Conservation (phyloP, 2,113 vertebrate genomes). For the Oryzias curvinotus region DNA sequence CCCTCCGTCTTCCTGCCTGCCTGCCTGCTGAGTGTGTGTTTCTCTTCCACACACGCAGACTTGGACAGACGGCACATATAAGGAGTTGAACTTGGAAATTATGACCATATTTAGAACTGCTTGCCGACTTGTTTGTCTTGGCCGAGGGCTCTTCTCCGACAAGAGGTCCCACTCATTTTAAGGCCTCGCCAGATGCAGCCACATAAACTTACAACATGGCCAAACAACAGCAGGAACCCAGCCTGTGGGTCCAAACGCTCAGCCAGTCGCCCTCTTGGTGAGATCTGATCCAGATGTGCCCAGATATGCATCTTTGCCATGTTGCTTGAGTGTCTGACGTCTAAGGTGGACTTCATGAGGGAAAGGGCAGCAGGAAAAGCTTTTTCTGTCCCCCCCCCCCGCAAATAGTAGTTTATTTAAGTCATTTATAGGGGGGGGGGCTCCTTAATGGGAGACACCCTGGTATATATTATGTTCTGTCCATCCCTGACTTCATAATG, state of each 20-base stretch:
- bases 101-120: conserved; percentile 82
- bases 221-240: conserved; percentile 40
- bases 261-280: conserved; percentile 33
- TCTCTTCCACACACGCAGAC: conserved; percentile 31
- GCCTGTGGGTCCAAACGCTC: conserved; percentile 24
- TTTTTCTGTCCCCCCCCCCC: conserved; percentile 59
- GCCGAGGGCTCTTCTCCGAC: conserved; percentile 42
- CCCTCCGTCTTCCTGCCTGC: conserved; percentile 33
- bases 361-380: conserved; percentile 26
- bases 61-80: conserved; percentile 75
- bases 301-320: conserved; percentile 52
- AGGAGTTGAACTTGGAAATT: conserved; percentile 76
- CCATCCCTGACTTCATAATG: conserved; percentile 23
- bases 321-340: conserved; percentile 18
- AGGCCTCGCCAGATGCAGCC: conserved; percentile 35
- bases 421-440: neutral
- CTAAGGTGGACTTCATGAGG: conserved; percentile 25
- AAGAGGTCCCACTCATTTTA: conserved; percentile 45
- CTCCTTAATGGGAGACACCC: conserved; percentile 14
- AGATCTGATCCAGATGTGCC: conserved; percentile 72
- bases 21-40: conserved; percentile 23
- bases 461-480: conserved; percentile 16
- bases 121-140: conserved; percentile 72
- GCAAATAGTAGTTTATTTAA: conserved; percentile 29
- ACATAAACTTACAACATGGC: conserved; percentile 48